Percentiles rank a stretch among this genome's conserved stretches.
phyloP scores from a whole-genome alignment of 2,797 vertebrate species.

The Botia almorhae region DNA sequence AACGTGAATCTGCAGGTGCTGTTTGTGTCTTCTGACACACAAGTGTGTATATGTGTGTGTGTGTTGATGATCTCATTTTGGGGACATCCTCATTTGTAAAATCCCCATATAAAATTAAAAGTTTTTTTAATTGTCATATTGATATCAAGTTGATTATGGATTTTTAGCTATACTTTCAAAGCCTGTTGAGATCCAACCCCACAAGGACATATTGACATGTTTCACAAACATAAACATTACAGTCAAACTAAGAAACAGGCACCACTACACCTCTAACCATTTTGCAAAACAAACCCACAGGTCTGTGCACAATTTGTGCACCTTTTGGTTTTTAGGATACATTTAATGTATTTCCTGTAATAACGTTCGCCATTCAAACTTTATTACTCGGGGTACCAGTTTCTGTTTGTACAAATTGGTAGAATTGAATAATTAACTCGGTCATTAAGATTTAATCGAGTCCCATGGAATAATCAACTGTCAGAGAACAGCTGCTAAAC shows the following conservation, averaged over 20 bases:
- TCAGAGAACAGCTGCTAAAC: slow-evolving; percentile 20
- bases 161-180: background rate
- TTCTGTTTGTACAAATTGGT: slow-evolving; percentile 5
- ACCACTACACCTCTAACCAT: too few relatives aligned
- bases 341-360: background rate
- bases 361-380: background rate
- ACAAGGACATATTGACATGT: background rate
- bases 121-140: background rate
- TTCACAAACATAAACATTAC: background rate
- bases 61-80: too few relatives aligned
- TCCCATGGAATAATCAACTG: slow-evolving; percentile 15
- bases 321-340: background rate
- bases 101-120: background rate
- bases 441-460: slow-evolving; percentile 2
- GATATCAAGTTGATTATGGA: background rate
- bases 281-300: too few relatives aligned
- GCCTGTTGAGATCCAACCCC: background rate
- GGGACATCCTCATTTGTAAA: too few relatives aligned
- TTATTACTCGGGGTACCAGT: background rate
- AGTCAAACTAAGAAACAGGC: too few relatives aligned
- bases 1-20: slow-evolving; percentile 51
- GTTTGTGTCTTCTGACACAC: too few relatives aligned
- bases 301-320: background rate
- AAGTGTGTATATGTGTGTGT: too few relatives aligned
- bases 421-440: background rate